Conservation (phyloP, 2,797 vertebrate species). For the Momotus momota region DNA sequence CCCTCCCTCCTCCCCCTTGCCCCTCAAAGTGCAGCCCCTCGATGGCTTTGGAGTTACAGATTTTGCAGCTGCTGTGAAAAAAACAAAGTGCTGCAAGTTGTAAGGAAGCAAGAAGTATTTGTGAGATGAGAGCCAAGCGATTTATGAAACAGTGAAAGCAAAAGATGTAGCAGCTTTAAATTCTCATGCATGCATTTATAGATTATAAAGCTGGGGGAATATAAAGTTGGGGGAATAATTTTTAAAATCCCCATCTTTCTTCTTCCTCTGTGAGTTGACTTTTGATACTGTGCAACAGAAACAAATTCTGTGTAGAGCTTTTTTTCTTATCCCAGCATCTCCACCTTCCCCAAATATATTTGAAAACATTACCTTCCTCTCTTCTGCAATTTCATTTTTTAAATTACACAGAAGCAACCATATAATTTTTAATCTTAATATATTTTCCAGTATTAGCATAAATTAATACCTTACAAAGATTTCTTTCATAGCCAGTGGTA, state of each 20-base stretch:
- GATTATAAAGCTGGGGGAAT: neutral
- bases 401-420: neutral
- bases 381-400: neutral
- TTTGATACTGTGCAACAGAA: neutral
- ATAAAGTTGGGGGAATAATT: neutral
- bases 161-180: conserved; percentile 20
- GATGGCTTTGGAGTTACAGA: neutral
- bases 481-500: conserved; percentile 17
- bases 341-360: neutral
- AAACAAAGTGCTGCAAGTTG: neutral
- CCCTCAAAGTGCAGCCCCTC: neutral
- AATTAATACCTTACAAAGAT: conserved; percentile 32
- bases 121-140: neutral
- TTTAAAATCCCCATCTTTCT: neutral
- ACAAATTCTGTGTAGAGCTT: neutral
- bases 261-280: neutral
- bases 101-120: conserved; percentile 27
- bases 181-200: neutral
- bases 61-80: conserved; percentile 35
- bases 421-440: neutral
- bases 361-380: neutral
- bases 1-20: neutral
- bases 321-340: neutral
- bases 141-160: conserved; percentile 26
- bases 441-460: conserved; percentile 32